These are phyloP conservation scores for Benitochromis conjunctus DNA, from an alignment of 2,113 vertebrate genomes.

Conservation along the genomic window DNA sequence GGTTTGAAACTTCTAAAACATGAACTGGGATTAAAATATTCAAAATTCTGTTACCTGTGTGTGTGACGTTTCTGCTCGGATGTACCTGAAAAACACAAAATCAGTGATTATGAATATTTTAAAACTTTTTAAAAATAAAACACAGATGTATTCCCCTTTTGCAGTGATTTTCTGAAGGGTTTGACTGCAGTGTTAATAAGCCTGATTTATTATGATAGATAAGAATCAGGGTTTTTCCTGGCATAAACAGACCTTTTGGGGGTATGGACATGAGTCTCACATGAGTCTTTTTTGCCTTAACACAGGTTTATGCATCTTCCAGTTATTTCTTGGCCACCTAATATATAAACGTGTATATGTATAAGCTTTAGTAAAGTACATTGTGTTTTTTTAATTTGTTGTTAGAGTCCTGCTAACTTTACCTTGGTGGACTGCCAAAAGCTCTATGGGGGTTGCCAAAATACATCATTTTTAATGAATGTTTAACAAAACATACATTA, in stretches of 20 bases:
- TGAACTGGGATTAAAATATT: neutral
- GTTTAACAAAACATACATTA: neutral
- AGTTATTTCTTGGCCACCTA: neutral
- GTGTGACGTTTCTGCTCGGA: neutral
- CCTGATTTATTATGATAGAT: neutral
- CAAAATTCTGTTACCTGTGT: neutral
- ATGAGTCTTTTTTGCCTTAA: neutral
- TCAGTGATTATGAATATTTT: neutral
- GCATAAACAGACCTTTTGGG: neutral
- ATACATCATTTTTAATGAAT: neutral
- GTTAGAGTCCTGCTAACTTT: neutral
- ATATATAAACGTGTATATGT: neutral
- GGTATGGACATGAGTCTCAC: neutral
- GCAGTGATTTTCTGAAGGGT: neutral
- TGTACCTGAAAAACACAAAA: neutral
- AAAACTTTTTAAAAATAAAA: neutral
- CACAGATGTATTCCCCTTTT: accelerated
- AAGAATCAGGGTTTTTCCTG: neutral
- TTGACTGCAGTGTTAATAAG: neutral
- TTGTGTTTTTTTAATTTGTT: neutral
- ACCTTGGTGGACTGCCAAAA: neutral
- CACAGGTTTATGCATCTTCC: neutral
- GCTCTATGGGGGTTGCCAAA: neutral
- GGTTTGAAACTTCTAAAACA: neutral
- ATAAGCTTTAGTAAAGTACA: neutral